Evolutionary conservation across 30 jellyfish, hydroid and myxozoan species (phyloP), one percentile per base, ranked within the genome.

Genomic region (Haliclystus octoradiatus): DNA sequence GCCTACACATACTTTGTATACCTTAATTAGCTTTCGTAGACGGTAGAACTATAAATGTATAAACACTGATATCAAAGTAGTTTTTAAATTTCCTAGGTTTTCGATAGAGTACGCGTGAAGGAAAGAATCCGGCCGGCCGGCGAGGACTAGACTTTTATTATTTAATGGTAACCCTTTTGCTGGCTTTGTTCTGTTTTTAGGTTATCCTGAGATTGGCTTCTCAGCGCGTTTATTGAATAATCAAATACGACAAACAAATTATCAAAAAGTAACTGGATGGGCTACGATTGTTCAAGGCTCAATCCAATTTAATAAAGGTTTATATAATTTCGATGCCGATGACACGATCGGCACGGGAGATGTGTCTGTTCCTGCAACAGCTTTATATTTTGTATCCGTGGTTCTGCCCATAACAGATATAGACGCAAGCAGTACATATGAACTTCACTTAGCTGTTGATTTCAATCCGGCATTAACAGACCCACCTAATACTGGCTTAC

Each of bases 191-290:
- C n/a, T n/a, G n/a, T n/a, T 63, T 74, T 1, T 64, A 86, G 96
- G 92, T 26, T 79, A 72, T 63, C 96, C 96, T 13, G 96, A 86
- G 63, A 71, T 86, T 34, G 96, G 96, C 0, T 74, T 86, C 61
- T 71, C 71, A 52, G 91, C 73, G 30, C 76, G 75, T 33, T 68
- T 74, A 2, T 69, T 73, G 26, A 25, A 80, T 26, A 84, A 74
- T 33, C 78, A 79, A 15, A 24, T 70, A 15, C 71, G 51, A 22
- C 73, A 72, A 2, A 50, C 78, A 1, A 26, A 0, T 30, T 86
- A 93, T 92, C 73, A 68, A 52, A 68, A 74, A 35, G 34, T 86
- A 1, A 50, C 74, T 19, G 89, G 93, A 30, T 86, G 96, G 96
- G 79, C 33, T 24, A 74, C 85, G 4, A 40, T 40, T 40, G 57